Evolutionary conservation across 2,113 vertebrate genomes (phyloP).

Genomic region (Urocolius indicus): DNA sequence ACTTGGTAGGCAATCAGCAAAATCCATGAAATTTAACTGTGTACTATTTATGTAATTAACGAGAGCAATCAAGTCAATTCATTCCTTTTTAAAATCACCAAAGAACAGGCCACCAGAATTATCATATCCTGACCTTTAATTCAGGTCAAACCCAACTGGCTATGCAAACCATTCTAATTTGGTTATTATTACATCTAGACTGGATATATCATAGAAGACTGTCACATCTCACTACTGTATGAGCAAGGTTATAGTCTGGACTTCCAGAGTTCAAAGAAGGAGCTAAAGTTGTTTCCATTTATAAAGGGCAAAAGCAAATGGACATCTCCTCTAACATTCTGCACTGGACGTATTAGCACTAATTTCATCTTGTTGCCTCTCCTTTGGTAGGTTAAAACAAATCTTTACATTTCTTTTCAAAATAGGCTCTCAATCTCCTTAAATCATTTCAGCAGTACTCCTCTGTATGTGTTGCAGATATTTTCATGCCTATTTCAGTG

Average conservation of each 20-base stretch:
- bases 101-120: neutral
- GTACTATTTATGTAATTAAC: neutral
- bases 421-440: neutral
- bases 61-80: neutral
- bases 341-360: neutral
- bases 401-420: neutral
- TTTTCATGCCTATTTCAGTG: neutral
- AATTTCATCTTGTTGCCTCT: neutral
- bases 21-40: neutral
- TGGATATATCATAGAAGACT: neutral
- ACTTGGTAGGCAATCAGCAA: neutral
- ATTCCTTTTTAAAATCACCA: neutral
- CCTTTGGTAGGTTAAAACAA: neutral
- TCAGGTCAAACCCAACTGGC: neutral
- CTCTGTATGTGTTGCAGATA: neutral
- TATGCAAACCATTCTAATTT: neutral
- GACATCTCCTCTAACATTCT: neutral
- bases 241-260: neutral
- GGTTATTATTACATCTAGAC: neutral
- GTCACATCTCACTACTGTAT: neutral
- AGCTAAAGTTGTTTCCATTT: neutral
- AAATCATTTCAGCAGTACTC: neutral
- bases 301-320: neutral
- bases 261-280: neutral
- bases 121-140: neutral